Percentiles rank a stretch among this genome's conserved stretches.
Evolutionary conservation across 2,797 vertebrate genomes (phyloP).

Genomic region (Tenualosa thibaudeaui): DNA sequence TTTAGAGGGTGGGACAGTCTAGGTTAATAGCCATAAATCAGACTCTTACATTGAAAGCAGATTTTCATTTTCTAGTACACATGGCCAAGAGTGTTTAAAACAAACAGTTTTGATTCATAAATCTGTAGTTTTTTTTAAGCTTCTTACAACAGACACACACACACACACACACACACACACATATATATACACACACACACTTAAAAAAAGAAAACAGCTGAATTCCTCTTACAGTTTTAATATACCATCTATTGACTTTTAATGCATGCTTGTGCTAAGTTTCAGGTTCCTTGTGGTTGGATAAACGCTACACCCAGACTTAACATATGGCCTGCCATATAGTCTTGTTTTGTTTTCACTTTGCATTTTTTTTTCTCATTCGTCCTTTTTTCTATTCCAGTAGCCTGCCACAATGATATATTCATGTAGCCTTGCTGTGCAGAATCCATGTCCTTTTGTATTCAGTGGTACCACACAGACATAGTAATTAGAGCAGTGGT

Average conservation of each 20-base stretch:
- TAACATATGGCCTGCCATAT: conserved; percentile 54
- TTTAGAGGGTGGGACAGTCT: background rate
- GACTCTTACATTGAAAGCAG: background rate
- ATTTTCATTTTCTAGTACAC: conserved; percentile 16
- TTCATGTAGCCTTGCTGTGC: conserved; percentile 42
- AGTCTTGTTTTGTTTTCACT: conserved; percentile 56
- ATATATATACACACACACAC: background rate
- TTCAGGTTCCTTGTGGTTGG: conserved; percentile 53
- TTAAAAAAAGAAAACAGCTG: conserved; percentile 17
- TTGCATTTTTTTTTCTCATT: conserved; percentile 23
- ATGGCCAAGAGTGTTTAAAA: conserved; percentile 22
- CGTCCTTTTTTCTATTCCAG: conserved; percentile 8
- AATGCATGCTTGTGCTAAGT: conserved; percentile 51
- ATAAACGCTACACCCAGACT: conserved; percentile 48
- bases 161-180: background rate
- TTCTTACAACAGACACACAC: conserved; percentile 36
- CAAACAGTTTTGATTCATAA: conserved; percentile 40
- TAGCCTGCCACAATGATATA: conserved; percentile 26
- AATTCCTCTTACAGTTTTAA: conserved; percentile 52
- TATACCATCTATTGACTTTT: conserved; percentile 56
- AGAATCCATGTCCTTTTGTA: conserved; percentile 45
- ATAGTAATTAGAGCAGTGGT: conserved; percentile 42
- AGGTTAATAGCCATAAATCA: background rate
- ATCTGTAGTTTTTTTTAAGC: conserved; percentile 42
- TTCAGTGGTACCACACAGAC: conserved; percentile 39